Evolutionary conservation across 2,888 invertebrate species (phyloP), one percentile per base, ranked within the genome.

Genomic region (Platerodrilus igneus): DNA sequence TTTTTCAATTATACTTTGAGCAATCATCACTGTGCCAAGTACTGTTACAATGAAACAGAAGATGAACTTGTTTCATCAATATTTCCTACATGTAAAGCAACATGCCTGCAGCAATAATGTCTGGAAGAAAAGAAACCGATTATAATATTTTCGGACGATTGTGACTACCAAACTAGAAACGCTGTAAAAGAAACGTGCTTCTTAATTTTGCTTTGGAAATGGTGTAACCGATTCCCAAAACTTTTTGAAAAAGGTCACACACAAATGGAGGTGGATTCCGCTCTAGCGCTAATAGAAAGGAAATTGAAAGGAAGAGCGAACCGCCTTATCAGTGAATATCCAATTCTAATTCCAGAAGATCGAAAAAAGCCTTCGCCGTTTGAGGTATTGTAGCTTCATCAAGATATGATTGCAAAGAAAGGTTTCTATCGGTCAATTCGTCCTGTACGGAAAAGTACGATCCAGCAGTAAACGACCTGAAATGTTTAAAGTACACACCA

Each of bases 141-240:
- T 13, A 37, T 47, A 13, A 38, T 53, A 5, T 53, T 32, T 33
- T 43, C 45, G 5, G 53, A 53, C 39, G 52, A 52, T 4, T 55
- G 53, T 30, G 42, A 41, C 2, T 45, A 46, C 25, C 52, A 55
- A 40, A 55, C 51, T 33, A 22, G 48, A 14, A 52, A 51, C 27
- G 26, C 14, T 9, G 26, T 46, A 11, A 5, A 50, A 23, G 21
- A 46, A 55, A 55, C 27, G 52, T 48, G 5, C 32, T 53, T 4
- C 32, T 49, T 10, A 18, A 36, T 28, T 26, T 40, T 20, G 17
- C 43, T 22, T n/a, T n/a, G n/a, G 10, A 14, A 22, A 44, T 14
- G 11, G 23, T 30, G 19, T 37, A 13, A 20, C 31, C 6, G 39
- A 43, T 31, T 26, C 25, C n/a, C 33, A 48, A 37, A 45, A 50